These are phyloP conservation scores for Xiphophorus birchmanni DNA, from an alignment of 2,797 vertebrate species.

Conservation along the genomic window DNA sequence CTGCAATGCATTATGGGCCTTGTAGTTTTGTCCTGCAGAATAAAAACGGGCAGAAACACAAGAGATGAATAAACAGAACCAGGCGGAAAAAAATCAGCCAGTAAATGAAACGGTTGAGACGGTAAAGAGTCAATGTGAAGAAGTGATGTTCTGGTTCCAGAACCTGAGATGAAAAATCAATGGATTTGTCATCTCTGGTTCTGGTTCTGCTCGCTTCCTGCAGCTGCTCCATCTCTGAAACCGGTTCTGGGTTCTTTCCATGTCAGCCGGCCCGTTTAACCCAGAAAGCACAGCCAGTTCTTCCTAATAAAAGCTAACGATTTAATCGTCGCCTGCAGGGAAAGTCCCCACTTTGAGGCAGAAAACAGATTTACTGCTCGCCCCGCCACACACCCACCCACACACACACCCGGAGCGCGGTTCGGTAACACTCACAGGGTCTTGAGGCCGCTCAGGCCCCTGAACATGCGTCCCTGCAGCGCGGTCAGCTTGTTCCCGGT, in stretches of 20 bases:
- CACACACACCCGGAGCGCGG: constrained; percentile 25
- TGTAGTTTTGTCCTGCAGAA: neutral
- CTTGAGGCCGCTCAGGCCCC: constrained; percentile 89
- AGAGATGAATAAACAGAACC: neutral
- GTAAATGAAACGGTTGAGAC: too few species aligned
- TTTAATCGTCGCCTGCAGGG: neutral
- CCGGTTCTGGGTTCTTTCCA: neutral
- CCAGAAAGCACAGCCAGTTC: neutral
- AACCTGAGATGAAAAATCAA: too few species aligned
- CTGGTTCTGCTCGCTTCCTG: too few species aligned
- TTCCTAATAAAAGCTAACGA: neutral
- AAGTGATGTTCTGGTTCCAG: too few species aligned
- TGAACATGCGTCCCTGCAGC: constrained; percentile 90
- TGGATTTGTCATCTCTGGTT: too few species aligned
- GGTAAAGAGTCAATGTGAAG: too few species aligned
- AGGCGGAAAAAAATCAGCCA: neutral
- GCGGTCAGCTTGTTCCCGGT: constrained; percentile 93
- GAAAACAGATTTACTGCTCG: neutral
- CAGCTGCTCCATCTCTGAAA: neutral
- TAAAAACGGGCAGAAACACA: neutral
- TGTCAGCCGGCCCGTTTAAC: neutral
- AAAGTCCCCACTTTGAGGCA: neutral
- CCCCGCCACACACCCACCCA: neutral
- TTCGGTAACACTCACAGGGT: constrained; percentile 85
- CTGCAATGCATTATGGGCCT: neutral